phyloP scores from a whole-genome alignment of 2,797 vertebrate genomes.

The Schizothorax lantsangensis region DNA sequence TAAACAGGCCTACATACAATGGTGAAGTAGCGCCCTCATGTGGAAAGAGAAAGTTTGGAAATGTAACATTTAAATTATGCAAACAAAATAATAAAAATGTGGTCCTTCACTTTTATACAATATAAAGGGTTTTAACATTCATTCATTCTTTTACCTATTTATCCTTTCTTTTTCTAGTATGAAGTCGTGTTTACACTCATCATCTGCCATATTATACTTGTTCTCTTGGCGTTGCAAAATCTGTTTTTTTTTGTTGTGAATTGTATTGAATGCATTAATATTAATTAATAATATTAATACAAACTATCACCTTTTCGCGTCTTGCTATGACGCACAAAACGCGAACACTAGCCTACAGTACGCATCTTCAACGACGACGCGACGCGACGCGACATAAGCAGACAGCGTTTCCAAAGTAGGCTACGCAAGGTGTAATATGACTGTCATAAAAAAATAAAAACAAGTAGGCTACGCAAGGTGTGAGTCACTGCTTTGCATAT shows the following conservation, averaged over 20 bases:
- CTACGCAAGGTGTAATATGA: no score
- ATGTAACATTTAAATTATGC: neutral
- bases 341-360: neutral
- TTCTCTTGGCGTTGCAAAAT: neutral
- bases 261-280: no score
- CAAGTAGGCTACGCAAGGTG: neutral
- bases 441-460: no score
- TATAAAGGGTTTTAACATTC: neutral
- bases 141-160: neutral
- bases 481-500: conserved; percentile 19
- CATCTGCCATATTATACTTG: no score
- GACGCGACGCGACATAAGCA: neutral
- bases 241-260: neutral
- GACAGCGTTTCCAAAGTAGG: neutral
- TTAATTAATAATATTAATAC: neutral
- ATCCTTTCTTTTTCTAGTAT: neutral
- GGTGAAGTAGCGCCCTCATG: conserved; percentile 29
- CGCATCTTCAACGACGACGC: neutral
- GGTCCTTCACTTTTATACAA: neutral
- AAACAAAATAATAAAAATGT: neutral
- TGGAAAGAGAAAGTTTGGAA: conserved; percentile 15
- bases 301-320: neutral
- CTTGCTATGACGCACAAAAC: neutral
- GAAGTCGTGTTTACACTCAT: neutral
- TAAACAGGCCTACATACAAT: neutral